Evolutionary conservation across 2,888 invertebrate genomes (phyloP).

Genomic region (Orgyia antiqua): DNA sequence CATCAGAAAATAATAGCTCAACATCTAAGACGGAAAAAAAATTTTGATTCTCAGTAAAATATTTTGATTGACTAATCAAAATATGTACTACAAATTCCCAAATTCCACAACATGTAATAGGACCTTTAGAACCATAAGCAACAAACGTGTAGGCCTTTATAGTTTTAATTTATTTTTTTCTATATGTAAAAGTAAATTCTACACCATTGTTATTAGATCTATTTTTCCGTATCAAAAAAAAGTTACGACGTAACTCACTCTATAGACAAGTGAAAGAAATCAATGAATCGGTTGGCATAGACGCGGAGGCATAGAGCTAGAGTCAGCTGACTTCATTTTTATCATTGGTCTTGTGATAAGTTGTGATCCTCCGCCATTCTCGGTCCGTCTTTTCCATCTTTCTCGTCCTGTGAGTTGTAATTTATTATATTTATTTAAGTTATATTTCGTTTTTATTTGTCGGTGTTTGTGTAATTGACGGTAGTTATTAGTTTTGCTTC

Average conservation of each 20-base stretch:
- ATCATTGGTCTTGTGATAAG: slow-evolving; percentile 79
- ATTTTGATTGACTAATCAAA: too few relatives aligned
- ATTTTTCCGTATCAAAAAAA: not conserved
- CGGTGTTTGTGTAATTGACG: slow-evolving; percentile 47
- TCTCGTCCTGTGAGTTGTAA: slow-evolving; percentile 69
- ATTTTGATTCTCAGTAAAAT: too few relatives aligned
- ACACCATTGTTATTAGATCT: too few relatives aligned
- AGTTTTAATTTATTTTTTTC: too few relatives aligned
- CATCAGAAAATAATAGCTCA: too few relatives aligned
- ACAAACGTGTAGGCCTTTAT: too few relatives aligned
- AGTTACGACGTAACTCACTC: not conserved
- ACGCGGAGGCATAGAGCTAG: slow-evolving; percentile 57
- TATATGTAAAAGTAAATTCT: too few relatives aligned
- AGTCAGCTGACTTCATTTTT: slow-evolving; percentile 77
- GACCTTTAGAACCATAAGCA: too few relatives aligned
- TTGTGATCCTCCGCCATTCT: slow-evolving; percentile 75
- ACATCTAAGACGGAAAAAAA: too few relatives aligned
- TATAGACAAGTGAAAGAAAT: slow-evolving; percentile 44
- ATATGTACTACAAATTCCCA: too few relatives aligned
- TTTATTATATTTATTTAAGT: slow-evolving; percentile 35
- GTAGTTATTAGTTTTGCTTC: slow-evolving; percentile 31
- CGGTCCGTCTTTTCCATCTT: slow-evolving; percentile 71
- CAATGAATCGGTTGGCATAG: slow-evolving; percentile 50
- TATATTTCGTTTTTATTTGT: slow-evolving; percentile 29
- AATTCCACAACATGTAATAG: too few relatives aligned